phyloP scores from a whole-genome alignment of 2,113 vertebrate genomes.

The Pleuronectes platessa region DNA sequence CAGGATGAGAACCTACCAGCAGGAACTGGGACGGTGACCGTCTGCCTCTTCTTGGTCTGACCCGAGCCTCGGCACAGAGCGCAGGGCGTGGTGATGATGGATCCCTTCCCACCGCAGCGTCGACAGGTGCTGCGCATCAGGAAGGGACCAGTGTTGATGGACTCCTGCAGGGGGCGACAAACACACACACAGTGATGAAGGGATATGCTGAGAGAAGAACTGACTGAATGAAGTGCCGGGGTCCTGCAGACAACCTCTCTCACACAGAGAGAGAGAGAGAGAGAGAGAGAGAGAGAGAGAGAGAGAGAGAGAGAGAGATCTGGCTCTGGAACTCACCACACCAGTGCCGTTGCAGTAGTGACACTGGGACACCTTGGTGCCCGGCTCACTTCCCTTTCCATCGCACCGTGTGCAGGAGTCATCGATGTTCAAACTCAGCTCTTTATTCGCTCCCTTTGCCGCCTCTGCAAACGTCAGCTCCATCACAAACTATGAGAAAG shows the following conservation, averaged over 20 bases:
- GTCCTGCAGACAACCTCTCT: background rate
- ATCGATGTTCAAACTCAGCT: conserved; percentile 88
- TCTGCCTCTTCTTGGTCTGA: conserved; percentile 90
- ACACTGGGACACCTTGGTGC: conserved; percentile 89
- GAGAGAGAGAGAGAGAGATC: too few species aligned
- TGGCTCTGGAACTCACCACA: conserved; percentile 84
- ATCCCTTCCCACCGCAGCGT: conserved; percentile 89
- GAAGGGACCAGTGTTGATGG: conserved; percentile 90
- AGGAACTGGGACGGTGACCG: conserved; percentile 90
- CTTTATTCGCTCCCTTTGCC: conserved; percentile 92
- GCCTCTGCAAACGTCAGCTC: conserved; percentile 94
- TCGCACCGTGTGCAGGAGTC: conserved; percentile 88
- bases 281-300: too few species aligned
- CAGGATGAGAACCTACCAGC: conserved; percentile 84
- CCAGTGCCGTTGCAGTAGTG: conserved; percentile 92
- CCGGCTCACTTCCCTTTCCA: conserved; percentile 90
- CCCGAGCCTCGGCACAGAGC: conserved; percentile 87
- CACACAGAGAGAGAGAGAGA: too few species aligned
- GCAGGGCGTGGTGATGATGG: conserved; percentile 86
- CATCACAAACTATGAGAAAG: conserved; percentile 89
- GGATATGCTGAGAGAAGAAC: background rate
- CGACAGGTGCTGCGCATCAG: conserved; percentile 92
- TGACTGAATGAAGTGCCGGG: background rate
- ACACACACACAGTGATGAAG: background rate
- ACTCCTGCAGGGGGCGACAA: conserved; percentile 82